These are phyloP conservation scores for Clavelina lepadiformis DNA, from an alignment of 23 tunicate genomes.

Conservation along the genomic window DNA sequence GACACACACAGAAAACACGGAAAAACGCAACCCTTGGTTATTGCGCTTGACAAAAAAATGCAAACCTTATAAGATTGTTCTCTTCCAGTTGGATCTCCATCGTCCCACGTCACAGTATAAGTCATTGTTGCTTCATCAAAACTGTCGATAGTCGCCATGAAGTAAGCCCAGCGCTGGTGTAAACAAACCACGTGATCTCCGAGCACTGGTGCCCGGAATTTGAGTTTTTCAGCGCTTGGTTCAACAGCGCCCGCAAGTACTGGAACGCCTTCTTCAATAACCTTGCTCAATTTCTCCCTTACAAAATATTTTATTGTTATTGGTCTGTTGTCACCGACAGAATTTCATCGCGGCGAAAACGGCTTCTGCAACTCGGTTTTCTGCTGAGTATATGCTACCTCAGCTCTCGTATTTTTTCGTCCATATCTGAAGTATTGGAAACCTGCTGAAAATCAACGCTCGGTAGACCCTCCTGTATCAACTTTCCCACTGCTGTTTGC, in stretches of 20 bases:
- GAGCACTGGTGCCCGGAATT: conserved; percentile 65
- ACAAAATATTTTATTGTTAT: background rate
- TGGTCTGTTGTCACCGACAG: background rate
- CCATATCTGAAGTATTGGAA: conserved; percentile 16
- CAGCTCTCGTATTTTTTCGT: conserved; percentile 27
- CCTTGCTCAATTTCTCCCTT: background rate
- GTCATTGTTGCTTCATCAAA: conserved; percentile 38
- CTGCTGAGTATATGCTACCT: background rate
- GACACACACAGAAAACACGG: too few relatives aligned
- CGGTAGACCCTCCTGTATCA: conserved; percentile 15
- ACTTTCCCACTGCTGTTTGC: conserved; percentile 68
- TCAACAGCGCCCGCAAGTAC: background rate
- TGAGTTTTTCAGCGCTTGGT: background rate
- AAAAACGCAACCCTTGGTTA: too few relatives aligned
- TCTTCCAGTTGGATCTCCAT: conserved; percentile 68
- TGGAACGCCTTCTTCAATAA: background rate
- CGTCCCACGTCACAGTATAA: conserved; percentile 90
- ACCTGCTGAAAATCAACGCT: conserved; percentile 21
- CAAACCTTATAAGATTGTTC: conserved; percentile 79
- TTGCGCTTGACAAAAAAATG: too few relatives aligned
- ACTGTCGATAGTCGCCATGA: conserved; percentile 60
- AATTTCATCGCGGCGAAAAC: background rate
- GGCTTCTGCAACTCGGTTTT: background rate
- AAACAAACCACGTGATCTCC: conserved; percentile 89
- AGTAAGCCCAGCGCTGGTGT: conserved; percentile 82